Evolutionary conservation across 2,113 vertebrate genomes (phyloP).

Genomic region (Rafetus swinhoei): DNA sequence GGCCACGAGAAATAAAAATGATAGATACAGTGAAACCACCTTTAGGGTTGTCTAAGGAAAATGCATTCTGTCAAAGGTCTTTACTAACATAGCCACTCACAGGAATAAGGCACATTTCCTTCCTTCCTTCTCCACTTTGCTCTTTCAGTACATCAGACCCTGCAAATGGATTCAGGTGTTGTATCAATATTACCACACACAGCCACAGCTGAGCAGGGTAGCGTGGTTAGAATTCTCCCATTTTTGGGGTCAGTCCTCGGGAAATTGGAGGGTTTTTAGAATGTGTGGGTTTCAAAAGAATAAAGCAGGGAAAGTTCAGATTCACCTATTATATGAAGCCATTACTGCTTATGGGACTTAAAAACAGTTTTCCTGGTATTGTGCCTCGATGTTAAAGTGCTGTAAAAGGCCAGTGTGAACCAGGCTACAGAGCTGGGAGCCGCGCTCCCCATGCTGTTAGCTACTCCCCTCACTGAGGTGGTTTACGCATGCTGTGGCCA

Average conservation of each 20-base stretch:
- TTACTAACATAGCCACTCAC: background rate
- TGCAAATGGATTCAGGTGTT: background rate
- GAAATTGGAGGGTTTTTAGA: background rate
- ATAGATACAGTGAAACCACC: background rate
- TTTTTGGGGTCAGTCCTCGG: background rate
- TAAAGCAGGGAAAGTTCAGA: background rate
- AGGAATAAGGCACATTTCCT: background rate
- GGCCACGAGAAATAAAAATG: background rate
- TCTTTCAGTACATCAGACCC: background rate
- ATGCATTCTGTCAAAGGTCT: background rate
- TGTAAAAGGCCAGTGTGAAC: no score
- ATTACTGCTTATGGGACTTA: background rate
- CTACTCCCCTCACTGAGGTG: no score
- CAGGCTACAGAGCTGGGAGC: no score
- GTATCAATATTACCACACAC: background rate
- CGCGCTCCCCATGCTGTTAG: no score
- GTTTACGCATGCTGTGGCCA: no score
- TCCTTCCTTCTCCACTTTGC: background rate
- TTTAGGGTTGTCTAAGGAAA: background rate
- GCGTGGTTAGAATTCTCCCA: background rate
- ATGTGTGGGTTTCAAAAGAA: background rate
- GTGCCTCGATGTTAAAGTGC: background rate
- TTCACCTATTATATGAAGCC: background rate
- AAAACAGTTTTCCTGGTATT: background rate
- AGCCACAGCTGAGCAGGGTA: background rate